Evolutionary conservation across 2,113 vertebrate species (phyloP).

Genomic region (Myotis brandtii): DNA sequence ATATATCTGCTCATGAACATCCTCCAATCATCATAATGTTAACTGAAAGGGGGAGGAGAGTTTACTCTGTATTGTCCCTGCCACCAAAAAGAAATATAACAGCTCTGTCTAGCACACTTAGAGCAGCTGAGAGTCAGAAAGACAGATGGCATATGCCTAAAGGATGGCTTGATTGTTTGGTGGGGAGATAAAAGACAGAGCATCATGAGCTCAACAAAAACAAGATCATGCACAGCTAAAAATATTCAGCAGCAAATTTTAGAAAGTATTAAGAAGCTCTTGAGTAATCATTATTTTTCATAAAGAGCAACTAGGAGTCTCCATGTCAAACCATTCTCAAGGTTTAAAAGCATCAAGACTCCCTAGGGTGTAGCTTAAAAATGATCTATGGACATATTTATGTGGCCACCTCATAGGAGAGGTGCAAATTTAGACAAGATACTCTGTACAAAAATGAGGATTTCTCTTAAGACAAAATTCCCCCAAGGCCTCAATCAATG

Average conservation of each 20-base stretch:
- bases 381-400: neutral
- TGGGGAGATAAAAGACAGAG: conserved; percentile 26
- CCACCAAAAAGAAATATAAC: neutral
- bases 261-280: conserved; percentile 28
- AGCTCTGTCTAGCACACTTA: neutral
- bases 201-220: conserved; percentile 50
- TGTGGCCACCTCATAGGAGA: neutral
- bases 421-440: neutral
- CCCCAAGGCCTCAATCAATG: neutral
- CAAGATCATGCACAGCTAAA: conserved; percentile 29
- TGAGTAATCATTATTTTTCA: conserved; percentile 48
- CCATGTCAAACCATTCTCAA: neutral
- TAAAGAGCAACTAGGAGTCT: conserved; percentile 38
- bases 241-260: conserved; percentile 50
- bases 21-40: neutral
- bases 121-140: neutral
- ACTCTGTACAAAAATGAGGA: neutral
- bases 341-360: conserved; percentile 13
- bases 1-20: neutral
- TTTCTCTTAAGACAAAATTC: conserved; percentile 32
- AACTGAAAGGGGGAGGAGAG: neutral
- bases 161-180: conserved; percentile 37
- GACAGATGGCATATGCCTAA: conserved; percentile 6
- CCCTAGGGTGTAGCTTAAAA: conserved; percentile 25
- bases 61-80: neutral